Conservation (phyloP, 2,888 invertebrate species). For the Parthenolecanium corni region DNA sequence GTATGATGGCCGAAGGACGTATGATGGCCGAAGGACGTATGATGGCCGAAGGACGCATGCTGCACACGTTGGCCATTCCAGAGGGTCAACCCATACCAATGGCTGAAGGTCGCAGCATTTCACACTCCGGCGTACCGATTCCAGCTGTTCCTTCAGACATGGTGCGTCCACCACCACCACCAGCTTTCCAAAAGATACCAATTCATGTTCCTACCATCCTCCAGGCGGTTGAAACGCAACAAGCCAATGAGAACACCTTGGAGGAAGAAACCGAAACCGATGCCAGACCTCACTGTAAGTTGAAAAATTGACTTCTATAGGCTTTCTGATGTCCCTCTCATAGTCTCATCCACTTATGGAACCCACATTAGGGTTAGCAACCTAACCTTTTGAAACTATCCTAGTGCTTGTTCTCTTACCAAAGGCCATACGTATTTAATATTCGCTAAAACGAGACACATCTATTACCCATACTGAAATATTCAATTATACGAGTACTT, state of each 20-base stretch:
- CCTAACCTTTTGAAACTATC: neutral
- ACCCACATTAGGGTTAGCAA: too few species aligned
- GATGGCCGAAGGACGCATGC: conserved; percentile 9
- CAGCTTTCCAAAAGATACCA: conserved; percentile 39
- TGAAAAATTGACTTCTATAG: too few species aligned
- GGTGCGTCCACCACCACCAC: conserved; percentile 35
- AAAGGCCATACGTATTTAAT: too few species aligned
- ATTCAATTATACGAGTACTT: too few species aligned
- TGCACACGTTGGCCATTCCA: conserved; percentile 34
- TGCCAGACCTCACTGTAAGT: conserved; percentile 65
- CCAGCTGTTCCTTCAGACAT: conserved; percentile 34
- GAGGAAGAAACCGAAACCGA: conserved; percentile 41
- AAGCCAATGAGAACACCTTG: conserved; percentile 40
- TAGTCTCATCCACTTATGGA: too few species aligned
- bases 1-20: neutral
- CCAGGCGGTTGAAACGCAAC: conserved; percentile 38
- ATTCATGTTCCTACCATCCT: conserved; percentile 39
- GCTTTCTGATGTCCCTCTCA: too few species aligned
- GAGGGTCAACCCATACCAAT: conserved; percentile 32
- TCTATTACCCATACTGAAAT: too few species aligned
- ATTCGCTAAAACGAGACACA: too few species aligned
- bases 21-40: neutral
- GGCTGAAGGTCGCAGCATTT: conserved; percentile 30
- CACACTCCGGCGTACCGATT: conserved; percentile 12
- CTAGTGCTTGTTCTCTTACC: too few species aligned